Base-by-base conservation (phyloP, 2,888 invertebrate species). In the Pterostichus madidus region DNA sequence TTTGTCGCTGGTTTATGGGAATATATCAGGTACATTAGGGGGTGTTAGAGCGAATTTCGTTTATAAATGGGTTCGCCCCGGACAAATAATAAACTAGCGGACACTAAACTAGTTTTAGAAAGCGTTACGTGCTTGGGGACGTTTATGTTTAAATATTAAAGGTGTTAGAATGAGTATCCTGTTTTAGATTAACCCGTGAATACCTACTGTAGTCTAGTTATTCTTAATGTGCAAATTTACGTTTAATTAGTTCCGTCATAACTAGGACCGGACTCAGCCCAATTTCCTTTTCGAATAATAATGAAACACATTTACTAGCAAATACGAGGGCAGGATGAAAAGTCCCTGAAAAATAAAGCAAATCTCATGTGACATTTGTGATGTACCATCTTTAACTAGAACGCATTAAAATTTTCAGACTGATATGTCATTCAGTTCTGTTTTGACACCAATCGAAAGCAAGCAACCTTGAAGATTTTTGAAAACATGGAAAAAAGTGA, bases 191-290 rank as follows among this genome's bases (percentile, higher is more conserved):
- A 75, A 75, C 75, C 52, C 49, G 44, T 3, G 64, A 13, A 44
- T 46, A 13, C 44, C 6, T n/a, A 11, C 24, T 17, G 31, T 52
- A 52, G n/a, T 75, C n/a, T 75, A 52, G 75, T 75, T 75, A 75
- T 75, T 75, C 52, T 52, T 75, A 75, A 75, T 75, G 75, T 75
- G 52, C n/a, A 44, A 75, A 75, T 75, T 75, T 75, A 49, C 75
- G 52, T 75, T 75, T 75, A 75, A 75, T 75, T 75, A 75, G 75
- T 75, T 75, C 5, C 32, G 52, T 31, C 31, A 35, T 64, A 32
- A 32, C 32, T 32, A 13, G 64, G 35, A 32, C 11, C 31, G 64
- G 5, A 64, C n/a, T 64, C 6, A 35, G 11, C 32, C n/a, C 35
- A n/a, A 35, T 64, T 31, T n/a, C 49, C 10, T 49, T 39, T 39